Evolutionary conservation across 2,113 vertebrate genomes (phyloP).

Genomic region (Lipophrys pholis): DNA sequence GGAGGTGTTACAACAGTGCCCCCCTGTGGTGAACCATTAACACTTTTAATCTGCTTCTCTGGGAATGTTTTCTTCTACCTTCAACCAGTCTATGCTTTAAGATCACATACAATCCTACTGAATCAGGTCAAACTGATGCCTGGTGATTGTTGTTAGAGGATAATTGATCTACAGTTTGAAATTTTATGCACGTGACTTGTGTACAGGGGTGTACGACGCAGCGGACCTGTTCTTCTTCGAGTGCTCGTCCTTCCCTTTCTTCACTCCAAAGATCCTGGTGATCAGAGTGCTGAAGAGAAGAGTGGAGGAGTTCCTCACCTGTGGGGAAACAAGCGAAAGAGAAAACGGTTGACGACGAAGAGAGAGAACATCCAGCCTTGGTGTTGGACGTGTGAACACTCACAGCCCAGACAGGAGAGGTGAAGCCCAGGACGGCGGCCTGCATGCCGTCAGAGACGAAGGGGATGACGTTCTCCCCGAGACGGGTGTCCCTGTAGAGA

Average conservation of each 20-base stretch:
- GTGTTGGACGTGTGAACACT: conserved; percentile 72
- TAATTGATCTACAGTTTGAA: background rate
- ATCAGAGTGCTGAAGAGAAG: conserved; percentile 97
- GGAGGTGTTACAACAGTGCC: conserved; percentile 67
- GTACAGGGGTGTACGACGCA: background rate
- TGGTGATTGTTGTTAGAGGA: too few relatives aligned
- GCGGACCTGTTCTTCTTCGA: conserved; percentile 95
- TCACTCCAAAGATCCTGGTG: conserved; percentile 97
- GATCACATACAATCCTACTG: too few relatives aligned
- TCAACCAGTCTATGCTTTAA: background rate
- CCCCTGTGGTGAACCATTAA: conserved; percentile 48
- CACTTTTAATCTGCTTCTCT: background rate
- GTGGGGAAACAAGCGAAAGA: conserved; percentile 12
- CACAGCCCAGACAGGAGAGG: conserved; percentile 95
- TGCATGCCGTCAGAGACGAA: conserved; percentile 93
- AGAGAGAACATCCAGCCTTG: background rate
- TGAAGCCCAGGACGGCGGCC: conserved; percentile 93
- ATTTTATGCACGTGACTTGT: background rate
- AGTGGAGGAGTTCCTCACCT: conserved; percentile 98
- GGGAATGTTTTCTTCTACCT: background rate
- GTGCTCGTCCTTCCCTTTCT: conserved; percentile 94
- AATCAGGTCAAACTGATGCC: too few relatives aligned
- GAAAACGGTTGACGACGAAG: background rate
- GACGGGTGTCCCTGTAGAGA: conserved; percentile 92
- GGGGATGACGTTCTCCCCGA: conserved; percentile 93